Percentiles rank a stretch among this genome's conserved stretches.
Conservation (phyloP, 1,140 invertebrate species). For the Homalodisca vitripennis region DNA sequence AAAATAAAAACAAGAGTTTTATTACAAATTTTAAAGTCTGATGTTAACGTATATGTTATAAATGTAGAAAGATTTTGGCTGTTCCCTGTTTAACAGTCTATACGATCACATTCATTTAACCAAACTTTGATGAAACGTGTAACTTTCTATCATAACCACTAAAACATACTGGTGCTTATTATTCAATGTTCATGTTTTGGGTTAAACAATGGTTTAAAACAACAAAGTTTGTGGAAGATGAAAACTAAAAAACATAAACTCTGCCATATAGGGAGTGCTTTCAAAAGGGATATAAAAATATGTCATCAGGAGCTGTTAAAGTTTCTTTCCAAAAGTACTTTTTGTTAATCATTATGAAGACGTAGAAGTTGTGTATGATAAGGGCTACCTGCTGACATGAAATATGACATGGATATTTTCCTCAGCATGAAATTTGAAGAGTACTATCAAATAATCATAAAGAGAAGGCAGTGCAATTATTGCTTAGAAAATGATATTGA, state of each 20-base stretch:
- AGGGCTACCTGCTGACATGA: not conserved
- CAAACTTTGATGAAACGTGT: not conserved
- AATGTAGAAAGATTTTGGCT: not conserved
- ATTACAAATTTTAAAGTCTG: not conserved
- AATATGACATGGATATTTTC: not conserved
- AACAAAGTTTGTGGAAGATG: not conserved
- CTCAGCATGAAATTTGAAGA: not conserved
- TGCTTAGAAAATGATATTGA: no score
- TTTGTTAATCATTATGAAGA: not conserved
- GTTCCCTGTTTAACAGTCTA: not conserved
- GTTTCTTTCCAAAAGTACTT: not conserved
- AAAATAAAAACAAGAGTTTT: not conserved
- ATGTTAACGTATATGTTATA: not conserved
- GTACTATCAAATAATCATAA: not conserved
- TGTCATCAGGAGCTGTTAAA: not conserved
- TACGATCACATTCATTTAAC: not conserved
- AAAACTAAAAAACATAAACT: not conserved
- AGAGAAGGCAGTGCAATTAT: no score
- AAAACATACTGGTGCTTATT: not conserved
- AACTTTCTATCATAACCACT: not conserved
- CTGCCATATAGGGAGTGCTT: not conserved
- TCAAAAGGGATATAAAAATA: not conserved
- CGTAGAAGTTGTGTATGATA: not conserved
- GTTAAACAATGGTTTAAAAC: conserved; percentile 5
- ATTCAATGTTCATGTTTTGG: conserved; percentile 1